These are phyloP conservation scores for Drosophila varians DNA, from an alignment of 1,140 invertebrate genomes.

Conservation along the genomic window DNA sequence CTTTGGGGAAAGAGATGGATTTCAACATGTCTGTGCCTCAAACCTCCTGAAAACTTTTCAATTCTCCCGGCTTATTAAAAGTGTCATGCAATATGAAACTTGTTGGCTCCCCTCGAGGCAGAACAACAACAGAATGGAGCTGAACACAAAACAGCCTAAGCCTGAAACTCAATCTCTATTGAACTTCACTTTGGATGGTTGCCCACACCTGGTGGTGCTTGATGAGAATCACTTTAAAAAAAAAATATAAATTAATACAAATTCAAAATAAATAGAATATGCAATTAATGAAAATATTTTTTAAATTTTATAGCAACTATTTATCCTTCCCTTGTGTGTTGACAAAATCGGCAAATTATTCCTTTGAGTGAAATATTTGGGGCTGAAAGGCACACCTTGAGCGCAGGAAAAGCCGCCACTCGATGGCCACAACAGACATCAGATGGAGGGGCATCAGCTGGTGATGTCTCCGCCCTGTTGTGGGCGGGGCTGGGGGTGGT, in stretches of 20 bases:
- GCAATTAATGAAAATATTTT: not conserved
- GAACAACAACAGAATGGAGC: constrained; percentile 11
- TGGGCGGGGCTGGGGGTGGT: not conserved
- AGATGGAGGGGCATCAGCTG: constrained; percentile 23
- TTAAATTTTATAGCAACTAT: not conserved
- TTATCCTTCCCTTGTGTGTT: too few species aligned
- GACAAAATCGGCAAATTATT: not conserved
- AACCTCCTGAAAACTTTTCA: constrained; percentile 9
- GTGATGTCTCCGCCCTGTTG: not conserved
- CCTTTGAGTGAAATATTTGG: not conserved
- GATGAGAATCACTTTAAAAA: constrained; percentile 7
- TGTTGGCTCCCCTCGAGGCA: constrained; percentile 31
- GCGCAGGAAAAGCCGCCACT: constrained; percentile 60
- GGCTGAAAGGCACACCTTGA: constrained; percentile 59
- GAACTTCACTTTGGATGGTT: constrained; percentile 52
- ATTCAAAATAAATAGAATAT: not conserved
- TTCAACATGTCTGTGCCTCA: not conserved
- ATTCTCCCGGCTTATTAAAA: constrained; percentile 50
- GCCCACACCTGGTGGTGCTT: constrained; percentile 24
- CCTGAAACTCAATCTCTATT: constrained; percentile 42
- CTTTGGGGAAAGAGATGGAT: not conserved
- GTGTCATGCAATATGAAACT: constrained; percentile 52
- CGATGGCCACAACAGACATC: constrained; percentile 28
- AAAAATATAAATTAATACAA: not conserved
- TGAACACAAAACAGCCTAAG: constrained; percentile 27